Base-by-base conservation (phyloP, 2,888 invertebrate genomes). In the Hipparchia sbordonii region DNA sequence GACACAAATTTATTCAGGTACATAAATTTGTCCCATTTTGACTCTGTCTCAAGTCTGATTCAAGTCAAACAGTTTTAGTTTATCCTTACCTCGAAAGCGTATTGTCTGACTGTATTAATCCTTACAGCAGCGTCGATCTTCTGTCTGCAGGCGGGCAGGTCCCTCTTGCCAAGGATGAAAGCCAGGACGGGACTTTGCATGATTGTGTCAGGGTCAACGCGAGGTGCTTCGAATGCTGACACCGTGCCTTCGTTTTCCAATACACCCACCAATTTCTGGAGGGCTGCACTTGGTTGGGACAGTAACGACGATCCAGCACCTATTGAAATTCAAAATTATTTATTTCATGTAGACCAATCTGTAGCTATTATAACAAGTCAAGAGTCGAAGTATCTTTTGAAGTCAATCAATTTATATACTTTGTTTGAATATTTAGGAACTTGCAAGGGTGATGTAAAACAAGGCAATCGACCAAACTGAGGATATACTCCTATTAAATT, bases 111-210 rank as follows among this genome's bases (percentile, higher is more conserved):
- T 54, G 96, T 96, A 67, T 97, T 97, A 72, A 96, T 96, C 46
- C 97, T 94, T 1, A 99, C 93, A 0, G 98, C 97, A 74, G 98
- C 97, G 77, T 97, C 97, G 97, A 99, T 98, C 60, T 97, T 97
- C 74, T 97, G 95, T 77, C 97, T 96, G 67, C 98, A 91, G 0
- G 96, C 95, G 48, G 97, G 97, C 61, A 99, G 93, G 85, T 99
- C 98, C 81, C 98, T 97, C 75, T 97, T 96, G 75, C 97, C 96
- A 3, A 97, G 94, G 63, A 99, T 96, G 85, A 99, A 99, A 0
- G 96, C 92, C 93, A 99, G 95, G 0, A 98, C 97, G 0, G 98
- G 98, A 56, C 98, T 95, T 79, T 95, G 95, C 77, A 97, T 91
- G n/a, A 97, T 88, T 8, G 94, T 93, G 9, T 95, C 90, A 0